phyloP scores from a whole-genome alignment of 2,113 vertebrate genomes.

The Brevimyrus niger region DNA sequence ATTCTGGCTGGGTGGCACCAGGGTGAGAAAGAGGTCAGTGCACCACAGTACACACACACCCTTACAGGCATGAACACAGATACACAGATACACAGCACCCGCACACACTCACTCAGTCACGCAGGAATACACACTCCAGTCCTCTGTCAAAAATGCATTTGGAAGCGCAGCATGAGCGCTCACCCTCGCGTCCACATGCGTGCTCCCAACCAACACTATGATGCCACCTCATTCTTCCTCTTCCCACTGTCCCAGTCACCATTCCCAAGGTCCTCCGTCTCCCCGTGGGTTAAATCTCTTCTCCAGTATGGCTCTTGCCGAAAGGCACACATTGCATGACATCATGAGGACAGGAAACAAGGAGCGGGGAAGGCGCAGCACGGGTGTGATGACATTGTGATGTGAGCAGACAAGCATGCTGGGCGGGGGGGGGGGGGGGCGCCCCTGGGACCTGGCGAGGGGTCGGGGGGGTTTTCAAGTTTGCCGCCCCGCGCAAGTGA shows the following conservation, averaged over 20 bases:
- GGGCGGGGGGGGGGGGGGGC: background rate
- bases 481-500: no score
- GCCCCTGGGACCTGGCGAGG: no score
- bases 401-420: background rate
- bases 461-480: no score
- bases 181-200: background rate
- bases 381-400: background rate
- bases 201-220: background rate
- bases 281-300: background rate
- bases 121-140: background rate
- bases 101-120: background rate
- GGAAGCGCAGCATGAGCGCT: background rate
- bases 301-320: background rate
- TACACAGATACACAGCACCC: background rate
- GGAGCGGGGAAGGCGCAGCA: background rate
- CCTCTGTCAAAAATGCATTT: background rate
- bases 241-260: background rate
- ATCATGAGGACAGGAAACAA: constrained; percentile 7
- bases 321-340: constrained; percentile 4
- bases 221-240: background rate
- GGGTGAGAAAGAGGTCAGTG: constrained; percentile 66
- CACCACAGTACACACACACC: background rate
- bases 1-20: constrained; percentile 70
- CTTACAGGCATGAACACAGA: background rate
- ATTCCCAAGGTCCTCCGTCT: background rate